Evolutionary conservation across 2,797 vertebrate genomes (phyloP).

Genomic region (Garrulus glandarius): DNA sequence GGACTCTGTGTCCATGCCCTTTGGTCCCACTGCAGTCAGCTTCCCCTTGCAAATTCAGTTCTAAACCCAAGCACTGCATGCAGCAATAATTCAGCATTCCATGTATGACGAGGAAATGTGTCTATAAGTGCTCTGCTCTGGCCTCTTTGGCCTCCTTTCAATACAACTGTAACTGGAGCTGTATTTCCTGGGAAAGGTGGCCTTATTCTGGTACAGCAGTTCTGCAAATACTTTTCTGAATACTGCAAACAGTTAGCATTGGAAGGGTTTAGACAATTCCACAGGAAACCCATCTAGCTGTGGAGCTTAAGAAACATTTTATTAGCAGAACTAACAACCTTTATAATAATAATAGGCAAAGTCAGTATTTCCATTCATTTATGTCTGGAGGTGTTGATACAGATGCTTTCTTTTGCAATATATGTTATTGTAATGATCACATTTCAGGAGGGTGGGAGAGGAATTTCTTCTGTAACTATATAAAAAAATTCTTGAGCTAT

Average conservation of each 20-base stretch:
- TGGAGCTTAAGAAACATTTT: slow-evolving; percentile 61
- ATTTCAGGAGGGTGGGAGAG: slow-evolving; percentile 31
- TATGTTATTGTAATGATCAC: slow-evolving; percentile 50
- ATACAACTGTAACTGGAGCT: slow-evolving; percentile 45
- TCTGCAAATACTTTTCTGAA: slow-evolving; percentile 64
- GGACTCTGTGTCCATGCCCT: background rate
- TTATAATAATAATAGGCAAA: slow-evolving; percentile 50
- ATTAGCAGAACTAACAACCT: slow-evolving; percentile 57
- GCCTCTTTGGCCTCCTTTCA: slow-evolving; percentile 51
- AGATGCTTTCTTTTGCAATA: slow-evolving; percentile 36
- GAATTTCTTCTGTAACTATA: slow-evolving; percentile 34
- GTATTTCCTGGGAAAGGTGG: slow-evolving; percentile 57
- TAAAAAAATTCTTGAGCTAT: background rate
- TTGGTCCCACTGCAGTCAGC: background rate
- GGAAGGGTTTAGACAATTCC: slow-evolving; percentile 61
- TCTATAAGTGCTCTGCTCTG: slow-evolving; percentile 28
- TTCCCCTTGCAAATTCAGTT: background rate
- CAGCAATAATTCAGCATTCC: slow-evolving; percentile 29
- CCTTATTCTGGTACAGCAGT: slow-evolving; percentile 30
- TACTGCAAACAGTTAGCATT: slow-evolving; percentile 52
- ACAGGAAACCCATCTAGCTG: slow-evolving; percentile 66
- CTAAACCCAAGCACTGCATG: background rate
- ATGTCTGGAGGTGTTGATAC: slow-evolving; percentile 42
- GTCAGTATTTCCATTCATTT: slow-evolving; percentile 38
- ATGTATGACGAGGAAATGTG: slow-evolving; percentile 17